Conservation (phyloP, 2,888 invertebrate species). For the Resseliella maxima region DNA sequence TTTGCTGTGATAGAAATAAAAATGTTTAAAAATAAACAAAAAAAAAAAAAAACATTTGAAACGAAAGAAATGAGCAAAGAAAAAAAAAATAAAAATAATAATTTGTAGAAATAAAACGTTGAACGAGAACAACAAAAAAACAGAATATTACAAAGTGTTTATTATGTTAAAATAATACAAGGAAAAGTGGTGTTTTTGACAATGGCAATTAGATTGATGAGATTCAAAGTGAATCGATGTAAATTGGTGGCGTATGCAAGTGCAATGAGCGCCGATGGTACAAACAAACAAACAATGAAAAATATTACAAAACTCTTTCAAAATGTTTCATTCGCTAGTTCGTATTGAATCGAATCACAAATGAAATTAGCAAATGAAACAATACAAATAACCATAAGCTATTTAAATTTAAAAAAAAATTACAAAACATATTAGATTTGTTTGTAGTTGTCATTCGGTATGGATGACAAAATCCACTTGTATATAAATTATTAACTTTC, state of each 20-base stretch:
- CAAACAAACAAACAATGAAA: constrained; percentile 58
- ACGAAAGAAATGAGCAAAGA: background rate
- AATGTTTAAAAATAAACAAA: background rate
- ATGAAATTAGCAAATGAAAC: constrained; percentile 25
- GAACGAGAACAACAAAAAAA: background rate
- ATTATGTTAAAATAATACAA: constrained; percentile 4
- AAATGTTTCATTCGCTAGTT: background rate
- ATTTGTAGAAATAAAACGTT: constrained; percentile 13
- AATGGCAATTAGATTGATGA: background rate
- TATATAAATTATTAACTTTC: constrained; percentile 2
- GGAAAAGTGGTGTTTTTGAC: too few relatives aligned
- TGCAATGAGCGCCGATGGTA: constrained; percentile 64
- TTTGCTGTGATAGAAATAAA: constrained; percentile 51
- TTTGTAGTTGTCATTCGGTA: constrained; percentile 2
- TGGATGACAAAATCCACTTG: background rate
- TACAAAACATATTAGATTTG: background rate
- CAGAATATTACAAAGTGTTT: background rate
- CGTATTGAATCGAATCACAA: background rate
- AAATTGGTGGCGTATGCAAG: constrained; percentile 62
- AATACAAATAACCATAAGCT: constrained; percentile 45
- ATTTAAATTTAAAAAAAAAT: constrained; percentile 11
- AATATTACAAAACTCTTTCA: background rate
- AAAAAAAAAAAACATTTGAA: background rate
- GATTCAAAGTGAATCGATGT: background rate
- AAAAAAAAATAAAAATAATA: background rate